phyloP scores from a whole-genome alignment of 1,140 invertebrate species.

The Goniozus legneri region DNA sequence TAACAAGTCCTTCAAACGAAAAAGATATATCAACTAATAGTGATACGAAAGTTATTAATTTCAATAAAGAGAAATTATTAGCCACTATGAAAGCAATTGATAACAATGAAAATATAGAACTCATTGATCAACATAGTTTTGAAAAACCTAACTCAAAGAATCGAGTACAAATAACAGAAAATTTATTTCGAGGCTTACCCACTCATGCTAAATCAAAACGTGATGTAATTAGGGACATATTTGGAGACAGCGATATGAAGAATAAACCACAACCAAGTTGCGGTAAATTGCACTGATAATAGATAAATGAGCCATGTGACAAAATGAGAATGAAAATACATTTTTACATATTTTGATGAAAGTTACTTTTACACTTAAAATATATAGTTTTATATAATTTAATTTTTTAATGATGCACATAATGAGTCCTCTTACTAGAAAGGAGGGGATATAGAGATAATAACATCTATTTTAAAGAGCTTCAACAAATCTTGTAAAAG shows the following conservation, averaged over 20 bases:
- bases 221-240: slow-evolving; percentile 47
- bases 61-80: slow-evolving; percentile 60
- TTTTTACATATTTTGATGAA: too few relatives aligned
- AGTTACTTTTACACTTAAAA: too few relatives aligned
- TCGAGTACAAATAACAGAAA: slow-evolving; percentile 45
- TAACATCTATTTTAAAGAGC: too few relatives aligned
- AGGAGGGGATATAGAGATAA: too few relatives aligned
- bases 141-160: slow-evolving; percentile 19
- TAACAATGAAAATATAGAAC: slow-evolving; percentile 57
- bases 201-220: slow-evolving; percentile 36
- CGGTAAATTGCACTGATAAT: background rate
- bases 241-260: slow-evolving; percentile 16
- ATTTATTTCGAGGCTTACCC: slow-evolving; percentile 44
- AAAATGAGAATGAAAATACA: too few relatives aligned
- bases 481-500: too few relatives aligned
- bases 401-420: too few relatives aligned
- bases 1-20: slow-evolving; percentile 20
- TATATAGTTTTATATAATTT: too few relatives aligned
- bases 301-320: too few relatives aligned
- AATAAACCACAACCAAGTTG: background rate
- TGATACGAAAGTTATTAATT: slow-evolving; percentile 37
- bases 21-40: slow-evolving; percentile 25
- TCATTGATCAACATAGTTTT: slow-evolving; percentile 41
- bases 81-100: slow-evolving; percentile 65
- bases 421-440: too few relatives aligned